Conservation (phyloP, 2,797 vertebrate genomes). For the Hypotaenidia philippensis region DNA sequence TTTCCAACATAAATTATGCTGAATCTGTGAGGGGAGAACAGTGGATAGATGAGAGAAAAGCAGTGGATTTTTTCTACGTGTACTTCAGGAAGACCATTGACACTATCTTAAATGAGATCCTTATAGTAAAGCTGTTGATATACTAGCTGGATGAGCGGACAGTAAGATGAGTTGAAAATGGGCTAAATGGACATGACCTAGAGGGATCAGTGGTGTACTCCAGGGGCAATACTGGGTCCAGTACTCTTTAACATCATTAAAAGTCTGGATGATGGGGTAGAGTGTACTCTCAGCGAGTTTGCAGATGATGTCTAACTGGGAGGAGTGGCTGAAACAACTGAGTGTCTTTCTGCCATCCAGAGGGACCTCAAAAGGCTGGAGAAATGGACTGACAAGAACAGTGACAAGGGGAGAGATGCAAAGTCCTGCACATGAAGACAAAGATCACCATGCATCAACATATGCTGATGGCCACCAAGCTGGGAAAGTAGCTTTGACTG, state of each 20-base stretch:
- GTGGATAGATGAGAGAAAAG: background rate
- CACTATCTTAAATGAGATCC: background rate
- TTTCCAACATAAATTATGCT: too few relatives aligned
- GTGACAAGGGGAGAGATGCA: too few relatives aligned
- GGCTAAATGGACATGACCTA: too few relatives aligned
- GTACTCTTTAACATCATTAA: background rate
- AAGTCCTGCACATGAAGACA: background rate
- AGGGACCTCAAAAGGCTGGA: background rate
- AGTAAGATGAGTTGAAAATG: background rate
- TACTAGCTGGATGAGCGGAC: background rate
- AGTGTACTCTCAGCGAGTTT: background rate
- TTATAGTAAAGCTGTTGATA: background rate
- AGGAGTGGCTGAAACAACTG: background rate
- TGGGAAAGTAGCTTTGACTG: background rate
- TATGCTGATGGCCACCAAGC: too few relatives aligned
- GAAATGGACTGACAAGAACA: background rate
- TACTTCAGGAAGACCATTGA: background rate
- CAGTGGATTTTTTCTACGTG: background rate
- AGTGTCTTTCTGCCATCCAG: background rate
- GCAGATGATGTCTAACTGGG: background rate
- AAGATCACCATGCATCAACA: background rate
- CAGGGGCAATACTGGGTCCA: background rate
- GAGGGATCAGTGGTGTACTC: background rate
- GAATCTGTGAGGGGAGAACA: background rate
- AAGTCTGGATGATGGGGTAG: background rate